These are phyloP conservation scores for Petrocephalus sullivani DNA, from an alignment of 2,797 vertebrate species.

Conservation along the genomic window DNA sequence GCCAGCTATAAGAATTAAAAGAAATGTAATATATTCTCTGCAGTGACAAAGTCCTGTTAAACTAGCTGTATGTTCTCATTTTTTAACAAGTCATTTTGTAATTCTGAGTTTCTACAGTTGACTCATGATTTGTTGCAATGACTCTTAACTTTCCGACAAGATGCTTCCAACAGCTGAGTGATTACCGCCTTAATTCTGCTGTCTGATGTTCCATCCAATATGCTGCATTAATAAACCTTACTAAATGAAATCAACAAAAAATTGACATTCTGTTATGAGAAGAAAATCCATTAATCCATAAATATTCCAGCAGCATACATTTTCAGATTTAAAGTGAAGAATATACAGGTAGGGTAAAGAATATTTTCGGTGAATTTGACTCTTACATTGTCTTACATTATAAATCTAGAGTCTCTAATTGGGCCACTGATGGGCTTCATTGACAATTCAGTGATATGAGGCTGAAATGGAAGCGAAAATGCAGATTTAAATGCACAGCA, in stretches of 20 bases:
- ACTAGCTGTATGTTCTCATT: background rate
- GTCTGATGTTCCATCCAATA: background rate
- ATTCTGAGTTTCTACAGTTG: background rate
- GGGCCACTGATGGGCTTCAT: background rate
- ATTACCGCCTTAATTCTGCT: background rate
- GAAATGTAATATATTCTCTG: background rate
- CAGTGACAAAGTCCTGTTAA: background rate
- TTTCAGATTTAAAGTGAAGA: background rate
- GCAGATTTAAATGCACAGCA: background rate
- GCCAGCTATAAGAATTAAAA: background rate
- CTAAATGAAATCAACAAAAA: background rate
- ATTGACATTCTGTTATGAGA: background rate
- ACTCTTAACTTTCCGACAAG: background rate
- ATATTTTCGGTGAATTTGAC: background rate
- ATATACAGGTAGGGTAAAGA: background rate
- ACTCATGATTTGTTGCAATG: background rate
- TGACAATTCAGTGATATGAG: background rate
- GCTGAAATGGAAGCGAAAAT: background rate
- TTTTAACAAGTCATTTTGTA: background rate
- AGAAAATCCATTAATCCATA: background rate
- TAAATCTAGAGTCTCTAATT: background rate
- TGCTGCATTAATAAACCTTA: background rate
- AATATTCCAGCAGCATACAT: background rate
- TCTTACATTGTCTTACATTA: background rate
- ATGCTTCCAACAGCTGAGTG: background rate